Conservation (phyloP, 2,113 vertebrate species). For the Ciconia boyciana region DNA sequence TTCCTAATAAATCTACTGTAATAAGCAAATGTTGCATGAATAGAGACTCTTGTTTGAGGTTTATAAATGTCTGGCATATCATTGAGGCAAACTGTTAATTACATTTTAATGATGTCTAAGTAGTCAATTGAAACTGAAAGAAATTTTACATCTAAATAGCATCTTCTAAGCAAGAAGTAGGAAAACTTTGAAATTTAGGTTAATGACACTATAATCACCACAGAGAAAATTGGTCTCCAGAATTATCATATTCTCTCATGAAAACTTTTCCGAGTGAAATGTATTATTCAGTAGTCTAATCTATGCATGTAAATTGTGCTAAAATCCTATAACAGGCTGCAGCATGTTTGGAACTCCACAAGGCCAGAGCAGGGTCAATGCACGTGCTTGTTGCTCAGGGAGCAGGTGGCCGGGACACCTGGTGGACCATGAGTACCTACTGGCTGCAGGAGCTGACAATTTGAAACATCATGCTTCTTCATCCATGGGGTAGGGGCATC, state of each 20-base stretch:
- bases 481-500: not conserved
- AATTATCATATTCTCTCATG: not conserved
- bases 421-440: not conserved
- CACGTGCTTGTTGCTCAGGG: not conserved
- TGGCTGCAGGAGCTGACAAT: not conserved
- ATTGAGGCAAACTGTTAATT: constrained; percentile 31
- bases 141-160: constrained; percentile 37
- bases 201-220: not conserved
- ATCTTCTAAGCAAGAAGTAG: not conserved
- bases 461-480: not conserved
- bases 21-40: constrained; percentile 6
- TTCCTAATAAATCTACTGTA: constrained; percentile 8
- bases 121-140: constrained; percentile 9
- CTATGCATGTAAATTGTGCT: not conserved
- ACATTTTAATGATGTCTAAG: constrained; percentile 56
- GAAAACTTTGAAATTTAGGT: not conserved
- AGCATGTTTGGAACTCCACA: not conserved
- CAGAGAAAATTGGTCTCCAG: not conserved
- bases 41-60: not conserved
- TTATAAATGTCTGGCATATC: not conserved
- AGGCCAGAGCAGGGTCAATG: not conserved
- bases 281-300: not conserved
- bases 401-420: not conserved
- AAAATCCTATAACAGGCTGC: not conserved
- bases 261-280: not conserved